Evolutionary conservation across 1,140 invertebrate species (phyloP).

Genomic region (Eumeta japonica): DNA sequence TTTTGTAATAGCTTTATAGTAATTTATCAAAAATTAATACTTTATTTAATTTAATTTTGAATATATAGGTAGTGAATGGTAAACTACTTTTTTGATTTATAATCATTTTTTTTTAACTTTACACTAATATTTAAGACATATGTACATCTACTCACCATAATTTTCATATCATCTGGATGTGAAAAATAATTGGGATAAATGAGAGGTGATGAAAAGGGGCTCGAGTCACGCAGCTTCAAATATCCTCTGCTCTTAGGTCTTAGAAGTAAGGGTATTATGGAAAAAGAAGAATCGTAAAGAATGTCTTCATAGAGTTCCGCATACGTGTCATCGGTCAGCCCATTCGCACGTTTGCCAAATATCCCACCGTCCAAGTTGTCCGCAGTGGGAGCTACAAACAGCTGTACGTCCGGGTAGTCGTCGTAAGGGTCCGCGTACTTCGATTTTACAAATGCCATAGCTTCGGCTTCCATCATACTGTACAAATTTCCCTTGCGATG

Average conservation of each 20-base stretch:
- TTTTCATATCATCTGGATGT: slow-evolving; percentile 66
- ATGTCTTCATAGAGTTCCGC: slow-evolving; percentile 67
- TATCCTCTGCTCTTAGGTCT: slow-evolving; percentile 71
- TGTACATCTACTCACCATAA: slow-evolving; percentile 61
- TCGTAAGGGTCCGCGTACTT: slow-evolving; percentile 64
- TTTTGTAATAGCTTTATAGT: too few relatives aligned
- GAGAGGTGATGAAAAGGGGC: slow-evolving; percentile 70
- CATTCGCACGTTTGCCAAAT: slow-evolving; percentile 65
- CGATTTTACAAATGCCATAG: slow-evolving; percentile 74
- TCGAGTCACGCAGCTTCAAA: slow-evolving; percentile 63
- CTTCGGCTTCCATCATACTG: slow-evolving; percentile 68
- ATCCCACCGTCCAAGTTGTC: slow-evolving; percentile 77
- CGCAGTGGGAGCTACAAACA: slow-evolving; percentile 68
- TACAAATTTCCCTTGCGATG: slow-evolving; percentile 64
- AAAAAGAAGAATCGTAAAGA: slow-evolving; percentile 66
- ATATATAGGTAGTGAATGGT: too few relatives aligned
- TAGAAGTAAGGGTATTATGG: slow-evolving; percentile 66
- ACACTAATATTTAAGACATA: too few relatives aligned
- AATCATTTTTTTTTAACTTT: too few relatives aligned
- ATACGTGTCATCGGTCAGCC: slow-evolving; percentile 67
- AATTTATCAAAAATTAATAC: too few relatives aligned
- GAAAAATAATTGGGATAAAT: slow-evolving; percentile 82
- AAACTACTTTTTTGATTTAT: too few relatives aligned
- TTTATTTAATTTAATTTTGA: too few relatives aligned
- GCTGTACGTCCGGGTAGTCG: slow-evolving; percentile 77